Conservation (phyloP, 1,140 invertebrate species). For the Drosophila santomea region DNA sequence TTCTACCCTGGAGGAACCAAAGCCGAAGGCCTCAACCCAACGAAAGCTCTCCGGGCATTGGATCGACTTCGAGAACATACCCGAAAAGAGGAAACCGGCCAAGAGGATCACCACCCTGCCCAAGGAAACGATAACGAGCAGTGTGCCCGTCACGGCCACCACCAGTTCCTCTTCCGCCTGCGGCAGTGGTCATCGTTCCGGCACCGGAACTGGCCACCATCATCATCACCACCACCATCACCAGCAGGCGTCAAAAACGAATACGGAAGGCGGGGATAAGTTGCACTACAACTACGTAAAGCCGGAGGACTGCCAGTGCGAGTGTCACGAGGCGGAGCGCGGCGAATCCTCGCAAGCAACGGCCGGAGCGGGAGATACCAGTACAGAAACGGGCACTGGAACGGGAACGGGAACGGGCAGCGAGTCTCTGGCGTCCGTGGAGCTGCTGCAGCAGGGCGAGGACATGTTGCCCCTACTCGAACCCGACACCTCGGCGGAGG, state of each 20-base stretch:
- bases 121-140: constrained; percentile 65
- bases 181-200: constrained; percentile 46
- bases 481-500: constrained; percentile 57
- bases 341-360: constrained; percentile 62
- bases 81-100: constrained; percentile 90
- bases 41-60: constrained; percentile 87
- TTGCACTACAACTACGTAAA: constrained; percentile 91
- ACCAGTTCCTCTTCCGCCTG: constrained; percentile 70
- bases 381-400: constrained; percentile 58
- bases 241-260: constrained; percentile 23
- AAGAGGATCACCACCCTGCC: constrained; percentile 93
- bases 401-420: constrained; percentile 67
- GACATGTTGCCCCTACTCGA: constrained; percentile 78
- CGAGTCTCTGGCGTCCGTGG: constrained; percentile 68
- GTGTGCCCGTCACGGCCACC: constrained; percentile 36
- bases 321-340: constrained; percentile 89
- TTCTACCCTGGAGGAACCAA: constrained; percentile 68
- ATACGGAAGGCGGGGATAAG: constrained; percentile 47
- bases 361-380: constrained; percentile 51
- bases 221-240: constrained; percentile 60
- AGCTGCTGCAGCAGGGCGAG: constrained; percentile 75
- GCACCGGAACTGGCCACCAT: constrained; percentile 8
- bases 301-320: constrained; percentile 93
- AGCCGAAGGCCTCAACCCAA: constrained; percentile 62
- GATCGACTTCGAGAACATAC: constrained; percentile 94